Base-by-base conservation (phyloP, 1,140 invertebrate species). In the Pseudachorutes palmiensis region DNA sequence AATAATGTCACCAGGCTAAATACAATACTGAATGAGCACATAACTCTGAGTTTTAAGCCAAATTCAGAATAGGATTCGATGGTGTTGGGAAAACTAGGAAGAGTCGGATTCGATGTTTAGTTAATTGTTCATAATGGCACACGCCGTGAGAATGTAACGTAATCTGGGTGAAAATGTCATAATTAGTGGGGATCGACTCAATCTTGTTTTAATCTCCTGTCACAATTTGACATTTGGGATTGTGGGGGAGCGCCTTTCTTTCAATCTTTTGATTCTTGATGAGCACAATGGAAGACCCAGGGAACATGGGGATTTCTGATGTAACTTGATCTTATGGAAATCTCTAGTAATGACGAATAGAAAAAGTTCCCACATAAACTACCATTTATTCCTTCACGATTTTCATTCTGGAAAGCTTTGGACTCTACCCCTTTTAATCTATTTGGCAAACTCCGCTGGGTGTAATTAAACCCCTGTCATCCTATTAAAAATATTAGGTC, bases 191-290 rank as follows among this genome's bases (percentile, higher is more conserved):
- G 62, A 65, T 67, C 49, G 49, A 67, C 51, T 45, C 69, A 70
- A 66, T 63, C 69, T 45, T 36, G 24, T 24, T 70, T 63, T 70
- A 70, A 70, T 70, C 69, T 70, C 65, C 69, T 70, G 69, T 67
- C 69, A 70, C 61, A 55, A 45, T 62, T 36, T 70, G 69, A 66
- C 69, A 70, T 67, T 58, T 65, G 51, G 22, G n/a, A n/a, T n/a
- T n/a, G n/a, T n/a, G n/a, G n/a, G n/a, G 36, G 48, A n/a, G 32
- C 63, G 68, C 24, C 66, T 78, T 74, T 59, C 76, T 76, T 32
- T 14, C 41, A 30, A 22, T 29, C 26, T 28, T 51, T 30, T 68
- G 32, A 32, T 45, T 1, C 24, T 22, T 62, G 32, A 26, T 3
- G 33, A 0, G 14, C 2, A 33, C 16, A 62, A 32, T 32, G 33